These are phyloP conservation scores for Argya squamiceps DNA, from an alignment of 2,797 vertebrate species.

Conservation along the genomic window DNA sequence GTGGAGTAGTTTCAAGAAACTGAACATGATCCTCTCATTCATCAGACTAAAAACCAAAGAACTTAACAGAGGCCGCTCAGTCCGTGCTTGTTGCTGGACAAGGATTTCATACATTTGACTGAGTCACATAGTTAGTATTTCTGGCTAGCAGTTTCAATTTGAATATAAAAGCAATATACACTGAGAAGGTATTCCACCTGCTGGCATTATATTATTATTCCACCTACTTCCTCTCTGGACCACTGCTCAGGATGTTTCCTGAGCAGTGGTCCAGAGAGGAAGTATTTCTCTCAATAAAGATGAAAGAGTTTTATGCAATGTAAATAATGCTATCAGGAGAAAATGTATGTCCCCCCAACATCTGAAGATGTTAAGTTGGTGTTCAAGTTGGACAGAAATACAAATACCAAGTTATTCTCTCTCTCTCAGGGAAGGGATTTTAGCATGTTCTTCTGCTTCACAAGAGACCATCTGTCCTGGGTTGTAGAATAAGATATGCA, in stretches of 20 bases:
- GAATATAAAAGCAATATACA: neutral
- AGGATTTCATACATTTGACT: neutral
- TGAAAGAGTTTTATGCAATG: neutral
- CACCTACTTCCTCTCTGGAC: too few species aligned
- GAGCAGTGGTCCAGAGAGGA: neutral
- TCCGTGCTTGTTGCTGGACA: neutral
- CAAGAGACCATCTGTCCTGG: too few species aligned
- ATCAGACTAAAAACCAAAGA: neutral
- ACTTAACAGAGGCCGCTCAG: neutral
- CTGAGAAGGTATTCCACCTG: neutral
- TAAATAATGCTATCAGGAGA: neutral
- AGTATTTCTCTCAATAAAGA: neutral
- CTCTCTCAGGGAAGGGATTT: neutral
- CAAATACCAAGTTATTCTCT: neutral
- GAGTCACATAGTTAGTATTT: neutral
- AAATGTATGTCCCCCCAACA: neutral
- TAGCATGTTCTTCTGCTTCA: neutral
- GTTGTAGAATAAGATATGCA: too few species aligned
- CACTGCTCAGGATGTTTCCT: too few species aligned
- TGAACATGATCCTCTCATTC: neutral
- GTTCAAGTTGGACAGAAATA: neutral
- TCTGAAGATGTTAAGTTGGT: fast-evolving
- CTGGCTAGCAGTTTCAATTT: neutral
- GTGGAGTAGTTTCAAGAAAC: neutral
- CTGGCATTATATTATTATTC: too few species aligned